Percentiles rank a stretch among this genome's conserved stretches.
phyloP scores from a whole-genome alignment of 2,888 invertebrate genomes.

The Thysanoteuthis rhombus region DNA sequence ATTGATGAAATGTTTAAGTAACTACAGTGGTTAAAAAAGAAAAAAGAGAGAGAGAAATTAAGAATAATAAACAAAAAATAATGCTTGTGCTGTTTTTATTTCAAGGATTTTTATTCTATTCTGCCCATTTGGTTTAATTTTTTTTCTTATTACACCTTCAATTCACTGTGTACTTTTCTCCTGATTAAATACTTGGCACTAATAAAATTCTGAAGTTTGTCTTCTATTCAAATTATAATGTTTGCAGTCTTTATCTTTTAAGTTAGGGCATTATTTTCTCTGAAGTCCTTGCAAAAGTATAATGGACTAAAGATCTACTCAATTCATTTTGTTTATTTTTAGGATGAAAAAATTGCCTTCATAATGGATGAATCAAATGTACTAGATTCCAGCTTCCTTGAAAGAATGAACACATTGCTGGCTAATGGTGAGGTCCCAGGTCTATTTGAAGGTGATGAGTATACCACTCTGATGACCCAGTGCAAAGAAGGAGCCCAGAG shows the following conservation, averaged over 20 bases:
- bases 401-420: slow-evolving; percentile 97
- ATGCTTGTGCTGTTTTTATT: no score
- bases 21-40: no score
- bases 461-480: slow-evolving; percentile 98
- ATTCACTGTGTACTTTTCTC: no score
- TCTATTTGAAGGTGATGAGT: slow-evolving; percentile 84
- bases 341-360: slow-evolving; percentile 98
- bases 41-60: no score
- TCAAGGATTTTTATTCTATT: no score
- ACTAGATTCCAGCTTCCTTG: slow-evolving; percentile 96
- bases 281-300: not conserved
- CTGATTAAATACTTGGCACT: no score
- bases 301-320: no score
- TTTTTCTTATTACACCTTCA: no score
- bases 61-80: no score
- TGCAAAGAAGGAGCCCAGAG: slow-evolving; percentile 99
- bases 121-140: no score
- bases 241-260: not conserved
- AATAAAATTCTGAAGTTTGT: no score
- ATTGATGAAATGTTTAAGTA: no score
- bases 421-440: slow-evolving; percentile 93
- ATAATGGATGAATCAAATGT: slow-evolving; percentile 99
- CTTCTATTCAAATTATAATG: not conserved
- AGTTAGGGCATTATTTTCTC: not conserved
- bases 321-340: slow-evolving; percentile 68